Percentiles rank a stretch among this genome's conserved stretches.
phyloP scores from a whole-genome alignment of 2,888 invertebrate species.

The Drosophila barbarae region DNA sequence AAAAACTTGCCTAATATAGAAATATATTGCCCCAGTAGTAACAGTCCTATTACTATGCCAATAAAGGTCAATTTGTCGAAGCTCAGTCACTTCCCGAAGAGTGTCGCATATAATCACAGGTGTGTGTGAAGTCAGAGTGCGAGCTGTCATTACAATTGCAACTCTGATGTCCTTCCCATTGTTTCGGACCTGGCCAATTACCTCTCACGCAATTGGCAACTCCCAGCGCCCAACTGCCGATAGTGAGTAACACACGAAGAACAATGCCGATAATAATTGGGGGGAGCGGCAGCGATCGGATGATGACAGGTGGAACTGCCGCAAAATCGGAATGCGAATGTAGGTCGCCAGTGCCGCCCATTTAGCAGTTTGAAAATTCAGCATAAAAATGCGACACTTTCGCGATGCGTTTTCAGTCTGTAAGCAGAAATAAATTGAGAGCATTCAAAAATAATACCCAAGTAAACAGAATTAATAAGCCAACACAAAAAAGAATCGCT shows the following conservation, averaged over 20 bases:
- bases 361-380: conserved; percentile 63
- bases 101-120: conserved; percentile 23
- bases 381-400: conserved; percentile 69
- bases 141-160: conserved; percentile 10
- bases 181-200: neutral
- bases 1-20: too few species aligned
- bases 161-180: conserved; percentile 19
- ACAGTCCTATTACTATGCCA: neutral
- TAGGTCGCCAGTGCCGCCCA: conserved; percentile 58
- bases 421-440: conserved; percentile 58
- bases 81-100: conserved; percentile 7
- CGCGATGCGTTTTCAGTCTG: conserved; percentile 63
- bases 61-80: neutral
- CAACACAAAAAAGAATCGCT: conserved; percentile 17
- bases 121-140: conserved; percentile 1
- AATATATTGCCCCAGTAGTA: too few species aligned
- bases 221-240: neutral
- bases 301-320: conserved; percentile 17
- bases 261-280: conserved; percentile 4
- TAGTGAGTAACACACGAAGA: conserved; percentile 3
- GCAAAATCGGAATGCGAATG: conserved; percentile 29
- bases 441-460: conserved; percentile 32
- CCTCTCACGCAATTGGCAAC: conserved; percentile 1
- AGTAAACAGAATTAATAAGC: conserved; percentile 29
- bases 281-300: conserved; percentile 4